Evolutionary conservation across 2,113 vertebrate genomes (phyloP).

Genomic region (Mesitornis unicolor): DNA sequence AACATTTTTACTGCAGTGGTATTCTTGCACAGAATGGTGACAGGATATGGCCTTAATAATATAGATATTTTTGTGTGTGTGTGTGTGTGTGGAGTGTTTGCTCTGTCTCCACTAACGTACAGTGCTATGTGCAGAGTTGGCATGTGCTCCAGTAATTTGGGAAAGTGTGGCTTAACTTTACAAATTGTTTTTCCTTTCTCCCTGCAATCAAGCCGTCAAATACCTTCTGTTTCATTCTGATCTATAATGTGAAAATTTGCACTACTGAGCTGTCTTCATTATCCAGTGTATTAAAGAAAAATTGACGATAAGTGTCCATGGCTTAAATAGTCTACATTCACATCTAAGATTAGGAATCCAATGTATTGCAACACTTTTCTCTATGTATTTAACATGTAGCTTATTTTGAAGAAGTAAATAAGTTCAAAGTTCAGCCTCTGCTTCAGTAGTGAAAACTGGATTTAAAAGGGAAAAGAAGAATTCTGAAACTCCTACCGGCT

Average conservation of each 20-base stretch:
- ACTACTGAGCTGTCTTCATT: slow-evolving; percentile 61
- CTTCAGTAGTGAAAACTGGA: slow-evolving; percentile 21
- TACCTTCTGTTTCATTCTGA: slow-evolving; percentile 40
- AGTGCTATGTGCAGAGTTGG: slow-evolving; percentile 60
- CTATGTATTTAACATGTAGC: slow-evolving; percentile 40
- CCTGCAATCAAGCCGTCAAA: background rate
- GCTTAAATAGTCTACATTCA: background rate
- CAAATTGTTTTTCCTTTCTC: slow-evolving; percentile 17
- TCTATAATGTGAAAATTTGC: slow-evolving; percentile 76
- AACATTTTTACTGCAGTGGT: slow-evolving; percentile 61
- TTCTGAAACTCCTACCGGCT: background rate
- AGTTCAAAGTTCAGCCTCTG: background rate
- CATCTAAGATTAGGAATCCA: background rate
- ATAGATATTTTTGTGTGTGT: background rate
- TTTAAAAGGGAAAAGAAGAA: slow-evolving; percentile 38
- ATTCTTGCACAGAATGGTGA: slow-evolving; percentile 53
- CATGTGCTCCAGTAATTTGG: slow-evolving; percentile 35
- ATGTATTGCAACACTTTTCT: slow-evolving; percentile 25
- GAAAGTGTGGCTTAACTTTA: slow-evolving; percentile 24
- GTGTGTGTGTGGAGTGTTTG: slow-evolving; percentile 15
- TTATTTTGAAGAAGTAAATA: slow-evolving; percentile 19
- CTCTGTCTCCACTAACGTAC: slow-evolving; percentile 35
- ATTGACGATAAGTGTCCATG: background rate
- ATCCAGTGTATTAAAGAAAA: background rate
- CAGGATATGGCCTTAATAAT: slow-evolving; percentile 48